Evolutionary conservation across 64 coral and sea anemone genomes (phyloP), one percentile per base, ranked within the genome.

Genomic region (Hydrozoanthus tunicans): DNA sequence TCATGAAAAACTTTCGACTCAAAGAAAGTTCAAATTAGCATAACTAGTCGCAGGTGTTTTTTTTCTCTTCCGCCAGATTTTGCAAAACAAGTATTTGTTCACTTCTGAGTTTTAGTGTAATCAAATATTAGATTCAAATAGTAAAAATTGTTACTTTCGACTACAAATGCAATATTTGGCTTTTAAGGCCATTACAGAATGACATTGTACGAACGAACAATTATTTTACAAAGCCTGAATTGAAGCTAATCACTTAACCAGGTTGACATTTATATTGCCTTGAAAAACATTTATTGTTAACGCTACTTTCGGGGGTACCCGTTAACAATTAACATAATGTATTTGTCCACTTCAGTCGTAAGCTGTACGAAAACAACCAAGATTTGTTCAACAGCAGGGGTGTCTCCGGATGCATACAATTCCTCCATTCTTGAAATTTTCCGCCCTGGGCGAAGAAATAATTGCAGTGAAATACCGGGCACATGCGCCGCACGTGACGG

Each of bases 31-130:
- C 17, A 6, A 69, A 58, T 86, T 72, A 63, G 26, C 79, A 81
- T 81, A 72, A 71, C 4, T 43, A 55, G 32, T 67, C 54, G 53
- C 83, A 86, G 83, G 53, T 86, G 66, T 72, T 72, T 80, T 54
- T n/a, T 43, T 52, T 13, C 26, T 77, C 14, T 77, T 77, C 75
- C 20, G 11, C 3, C 52, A 15, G 25, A 77, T 14, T 17, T 64
- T 64, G 10, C 32, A n/a, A 6, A 73, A 73, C 4, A 43, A 72
- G 5, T 25, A 73, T n/a, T 27, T 73, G 71, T 74, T 74, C 12
- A 9, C 62, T 64, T 64, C 62, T 64, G 13, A 2, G 62, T 7
- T 64, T 9, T 64, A 9, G 7, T 9, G 62, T 64, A 14, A 9
- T 64, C 32, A 43, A 43, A 43, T 43, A 43, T 2, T 43, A 43